Evolutionary conservation across 2,888 invertebrate genomes (phyloP).

Genomic region (Anthoptus insignis): DNA sequence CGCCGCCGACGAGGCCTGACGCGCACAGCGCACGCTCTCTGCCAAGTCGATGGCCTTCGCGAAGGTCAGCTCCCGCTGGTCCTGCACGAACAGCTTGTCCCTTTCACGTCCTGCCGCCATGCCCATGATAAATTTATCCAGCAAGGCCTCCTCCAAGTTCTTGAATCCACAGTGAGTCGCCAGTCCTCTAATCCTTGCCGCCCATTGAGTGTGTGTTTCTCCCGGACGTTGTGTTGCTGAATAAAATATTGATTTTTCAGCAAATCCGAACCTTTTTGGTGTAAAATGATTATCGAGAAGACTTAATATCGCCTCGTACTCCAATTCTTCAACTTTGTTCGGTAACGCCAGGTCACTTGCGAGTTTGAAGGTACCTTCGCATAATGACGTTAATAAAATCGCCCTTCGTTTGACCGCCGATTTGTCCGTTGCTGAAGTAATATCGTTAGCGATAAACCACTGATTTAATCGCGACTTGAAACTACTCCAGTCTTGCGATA

Average conservation of each 20-base stretch:
- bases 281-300: slow-evolving; percentile 42
- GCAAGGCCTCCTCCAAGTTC: slow-evolving; percentile 35
- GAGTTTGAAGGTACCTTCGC: slow-evolving; percentile 43
- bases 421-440: slow-evolving; percentile 29
- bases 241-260: slow-evolving; percentile 37
- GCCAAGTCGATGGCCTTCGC: slow-evolving; percentile 32
- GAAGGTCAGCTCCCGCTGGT: slow-evolving; percentile 29
- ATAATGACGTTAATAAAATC: slow-evolving; percentile 35
- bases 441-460: slow-evolving; percentile 40
- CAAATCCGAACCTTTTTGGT: slow-evolving; percentile 40
- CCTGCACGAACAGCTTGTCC: slow-evolving; percentile 33
- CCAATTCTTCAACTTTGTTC: slow-evolving; percentile 22
- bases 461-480: slow-evolving; percentile 35
- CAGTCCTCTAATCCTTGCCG: slow-evolving; percentile 25
- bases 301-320: slow-evolving; percentile 22
- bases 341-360: slow-evolving; percentile 44
- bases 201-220: slow-evolving; percentile 31
- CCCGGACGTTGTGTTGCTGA: slow-evolving; percentile 21
- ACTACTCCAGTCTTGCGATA: slow-evolving; percentile 29
- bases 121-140: slow-evolving; percentile 41
- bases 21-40: slow-evolving; percentile 10
- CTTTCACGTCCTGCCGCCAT: slow-evolving; percentile 30
- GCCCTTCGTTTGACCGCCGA: slow-evolving; percentile 35
- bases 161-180: slow-evolving; percentile 24
- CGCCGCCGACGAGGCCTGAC: slow-evolving; percentile 22